These are phyloP conservation scores for Protodeltote pygarga DNA, from an alignment of 2,888 invertebrate species.

Conservation along the genomic window DNA sequence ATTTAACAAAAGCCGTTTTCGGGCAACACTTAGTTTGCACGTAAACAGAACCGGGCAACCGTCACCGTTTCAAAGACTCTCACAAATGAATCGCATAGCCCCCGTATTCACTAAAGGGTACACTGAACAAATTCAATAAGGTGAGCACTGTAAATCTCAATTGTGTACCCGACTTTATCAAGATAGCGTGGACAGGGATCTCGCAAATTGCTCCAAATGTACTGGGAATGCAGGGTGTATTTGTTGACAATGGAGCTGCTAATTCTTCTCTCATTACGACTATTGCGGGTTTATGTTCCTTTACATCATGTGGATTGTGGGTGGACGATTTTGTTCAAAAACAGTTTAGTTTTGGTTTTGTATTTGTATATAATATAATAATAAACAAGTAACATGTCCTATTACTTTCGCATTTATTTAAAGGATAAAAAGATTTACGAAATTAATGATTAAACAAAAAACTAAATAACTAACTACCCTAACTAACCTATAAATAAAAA, in stretches of 20 bases:
- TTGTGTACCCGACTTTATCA: conserved; percentile 64
- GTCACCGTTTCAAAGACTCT: conserved; percentile 43
- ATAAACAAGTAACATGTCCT: too few species aligned
- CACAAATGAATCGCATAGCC: conserved; percentile 57
- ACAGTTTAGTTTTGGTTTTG: too few species aligned
- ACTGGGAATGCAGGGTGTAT: conserved; percentile 49
- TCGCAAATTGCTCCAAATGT: conserved; percentile 59
- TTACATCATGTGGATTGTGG: too few species aligned
- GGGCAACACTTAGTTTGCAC: conserved; percentile 6
- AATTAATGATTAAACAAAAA: too few species aligned
- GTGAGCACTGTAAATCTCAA: conserved; percentile 70
- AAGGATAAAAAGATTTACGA: too few species aligned
- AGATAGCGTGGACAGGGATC: conserved; percentile 57
- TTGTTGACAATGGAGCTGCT: conserved; percentile 20
- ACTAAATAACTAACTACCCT: too few species aligned
- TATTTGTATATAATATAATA: too few species aligned
- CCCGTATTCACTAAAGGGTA: conserved; percentile 40
- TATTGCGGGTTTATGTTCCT: too few species aligned
- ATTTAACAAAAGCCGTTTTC: conserved; percentile 3
- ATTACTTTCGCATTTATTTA: too few species aligned
- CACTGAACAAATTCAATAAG: conserved; percentile 69
- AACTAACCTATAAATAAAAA: too few species aligned
- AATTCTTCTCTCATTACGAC: conserved; percentile 2
- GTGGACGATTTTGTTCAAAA: too few species aligned
- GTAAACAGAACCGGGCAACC: conserved; percentile 11